Conservation (phyloP, 2,113 vertebrate species). For the Amphiprion ocellaris region DNA sequence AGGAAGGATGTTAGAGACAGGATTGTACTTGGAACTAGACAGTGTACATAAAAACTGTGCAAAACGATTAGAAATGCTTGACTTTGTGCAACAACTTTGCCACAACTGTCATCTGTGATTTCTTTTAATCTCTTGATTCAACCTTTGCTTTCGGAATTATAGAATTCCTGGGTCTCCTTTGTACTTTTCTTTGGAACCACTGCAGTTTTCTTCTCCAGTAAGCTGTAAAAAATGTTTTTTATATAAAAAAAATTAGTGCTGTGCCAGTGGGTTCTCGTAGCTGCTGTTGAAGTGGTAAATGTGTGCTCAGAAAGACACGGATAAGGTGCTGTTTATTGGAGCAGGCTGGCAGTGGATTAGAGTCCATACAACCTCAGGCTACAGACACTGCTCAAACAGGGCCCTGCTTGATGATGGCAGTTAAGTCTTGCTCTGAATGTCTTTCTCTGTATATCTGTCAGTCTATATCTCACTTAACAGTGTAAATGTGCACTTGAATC, state of each 20-base stretch:
- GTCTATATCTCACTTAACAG: constrained; percentile 10
- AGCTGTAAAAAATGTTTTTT: constrained; percentile 14
- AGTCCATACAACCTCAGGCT: constrained; percentile 64
- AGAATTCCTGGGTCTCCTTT: neutral
- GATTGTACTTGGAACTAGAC: constrained; percentile 2
- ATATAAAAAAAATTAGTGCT: constrained; percentile 20
- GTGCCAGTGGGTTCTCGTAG: constrained; percentile 55
- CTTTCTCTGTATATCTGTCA: constrained; percentile 26
- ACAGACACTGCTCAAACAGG: constrained; percentile 49
- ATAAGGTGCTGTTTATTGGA: constrained; percentile 72
- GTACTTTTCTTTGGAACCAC: constrained; percentile 25
- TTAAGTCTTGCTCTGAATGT: constrained; percentile 34
- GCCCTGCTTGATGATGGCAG: constrained; percentile 52
- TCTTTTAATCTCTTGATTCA: constrained; percentile 30
- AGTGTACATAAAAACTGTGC: neutral
- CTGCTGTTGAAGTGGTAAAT: constrained; percentile 55
- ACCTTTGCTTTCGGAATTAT: constrained; percentile 16
- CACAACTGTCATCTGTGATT: constrained; percentile 10
- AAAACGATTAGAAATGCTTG: neutral
- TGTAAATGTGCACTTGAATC: constrained; percentile 28
- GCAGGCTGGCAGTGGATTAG: constrained; percentile 56
- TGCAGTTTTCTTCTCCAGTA: constrained; percentile 15
- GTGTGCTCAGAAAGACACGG: constrained; percentile 60
- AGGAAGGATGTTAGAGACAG: constrained; percentile 9
- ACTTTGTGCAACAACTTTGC: neutral